Base-by-base conservation (phyloP, 2,888 invertebrate genomes). In the Microchrysa polita region DNA sequence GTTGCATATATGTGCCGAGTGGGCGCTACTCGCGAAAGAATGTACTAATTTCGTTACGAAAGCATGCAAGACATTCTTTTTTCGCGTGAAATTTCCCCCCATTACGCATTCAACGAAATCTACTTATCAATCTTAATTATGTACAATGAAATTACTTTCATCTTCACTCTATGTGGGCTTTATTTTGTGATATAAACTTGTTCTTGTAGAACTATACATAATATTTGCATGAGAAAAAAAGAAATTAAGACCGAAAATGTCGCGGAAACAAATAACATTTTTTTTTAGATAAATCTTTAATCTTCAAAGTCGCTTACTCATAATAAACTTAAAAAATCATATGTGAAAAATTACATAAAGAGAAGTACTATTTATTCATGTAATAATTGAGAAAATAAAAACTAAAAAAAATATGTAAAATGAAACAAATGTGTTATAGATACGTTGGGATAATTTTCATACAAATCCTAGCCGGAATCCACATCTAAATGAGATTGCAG, bases 311-410 rank as follows among this genome's bases (percentile, higher is more conserved):
- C 40, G 40, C 23, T 69, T 34, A 42, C 55, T 40, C 69, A 40
- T 69, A 48, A n/a, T n/a, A n/a, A n/a, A 69, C 69, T 69, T 57
- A 55, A 20, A 42, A 16, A 57, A 69, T 34, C 27, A 34, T 57
- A 57, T 69, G 40, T 55, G 69, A n/a, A 34, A 67, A 27, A 69
- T 69, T 42, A 69, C 57, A 69, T 57, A 12, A 69, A 27, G 10
- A 67, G 57, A 27, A 55, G 69, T 69, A n/a, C n/a, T n/a, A 69
- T 69, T 69, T 69, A 69, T 69, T 69, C 69, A 69, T 69, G 69
- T 69, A 69, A 69, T 67, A 69, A 34, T 69, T 40, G 69, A 44
- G 57, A 69, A 69, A 14, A 53, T 34, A 67, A 67, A 27, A 65
- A 65, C n/a, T n/a, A n/a, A 40, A 65, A 67, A 59, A n/a, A 59